Evolutionary conservation across 2,888 invertebrate species (phyloP).

Genomic region (Malacosoma neustria): DNA sequence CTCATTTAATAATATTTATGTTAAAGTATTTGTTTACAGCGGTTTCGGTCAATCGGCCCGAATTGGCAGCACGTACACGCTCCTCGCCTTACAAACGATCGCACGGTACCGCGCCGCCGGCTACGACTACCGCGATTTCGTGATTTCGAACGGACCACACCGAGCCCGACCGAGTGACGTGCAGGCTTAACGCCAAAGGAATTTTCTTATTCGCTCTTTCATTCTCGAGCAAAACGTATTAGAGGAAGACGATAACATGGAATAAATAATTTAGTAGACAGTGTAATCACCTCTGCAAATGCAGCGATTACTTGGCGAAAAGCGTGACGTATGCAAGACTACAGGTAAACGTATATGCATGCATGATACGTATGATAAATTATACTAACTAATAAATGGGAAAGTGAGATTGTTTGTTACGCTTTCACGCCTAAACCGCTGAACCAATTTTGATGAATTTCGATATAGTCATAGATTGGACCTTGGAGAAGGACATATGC

Average conservation of each 20-base stretch:
- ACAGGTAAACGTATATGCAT: no score
- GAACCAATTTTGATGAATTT: no score
- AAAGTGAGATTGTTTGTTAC: no score
- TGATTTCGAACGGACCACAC: constrained; percentile 24
- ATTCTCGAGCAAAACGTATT: constrained; percentile 11
- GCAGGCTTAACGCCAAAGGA: constrained; percentile 36
- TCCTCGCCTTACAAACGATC: constrained; percentile 16
- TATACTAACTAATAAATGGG: no score
- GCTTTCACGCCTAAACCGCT: no score
- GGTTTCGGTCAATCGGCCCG: constrained; percentile 14
- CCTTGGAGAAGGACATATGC: no score
- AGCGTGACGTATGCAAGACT: background rate
- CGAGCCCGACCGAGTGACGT: constrained; percentile 35
- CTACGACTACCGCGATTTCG: constrained; percentile 31
- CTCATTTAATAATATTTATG: constrained; percentile 45
- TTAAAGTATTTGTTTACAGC: constrained; percentile 55
- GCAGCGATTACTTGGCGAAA: background rate
- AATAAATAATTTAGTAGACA: background rate
- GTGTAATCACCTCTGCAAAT: background rate
- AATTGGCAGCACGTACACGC: constrained; percentile 15
- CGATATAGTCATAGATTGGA: no score
- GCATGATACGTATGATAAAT: no score
- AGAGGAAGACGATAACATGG: constrained; percentile 20
- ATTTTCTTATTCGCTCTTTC: constrained; percentile 36
- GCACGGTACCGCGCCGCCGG: constrained; percentile 28